Evolutionary conservation across 2,113 vertebrate species (phyloP).

Genomic region (Heterocephalus glaber): DNA sequence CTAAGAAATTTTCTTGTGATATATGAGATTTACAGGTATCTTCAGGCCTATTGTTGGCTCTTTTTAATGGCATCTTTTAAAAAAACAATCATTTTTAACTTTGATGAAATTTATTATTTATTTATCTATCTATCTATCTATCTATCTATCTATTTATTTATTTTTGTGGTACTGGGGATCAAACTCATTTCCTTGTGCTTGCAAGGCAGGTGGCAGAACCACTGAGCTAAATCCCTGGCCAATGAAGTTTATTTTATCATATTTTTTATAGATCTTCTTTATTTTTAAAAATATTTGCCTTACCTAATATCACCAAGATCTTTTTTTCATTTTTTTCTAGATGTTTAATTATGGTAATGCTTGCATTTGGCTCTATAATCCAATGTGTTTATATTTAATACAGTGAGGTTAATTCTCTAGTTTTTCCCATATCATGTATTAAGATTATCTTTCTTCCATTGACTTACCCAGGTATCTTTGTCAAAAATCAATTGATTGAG

Average conservation of each 20-base stretch:
- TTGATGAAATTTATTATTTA: background rate
- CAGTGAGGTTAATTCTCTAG: background rate
- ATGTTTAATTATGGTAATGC: background rate
- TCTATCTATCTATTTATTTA: too few species aligned
- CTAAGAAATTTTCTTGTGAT: background rate
- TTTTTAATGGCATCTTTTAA: background rate
- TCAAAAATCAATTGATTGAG: background rate
- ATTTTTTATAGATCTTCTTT: background rate
- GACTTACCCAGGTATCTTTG: background rate
- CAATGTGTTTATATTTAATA: background rate
- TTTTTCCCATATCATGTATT: background rate
- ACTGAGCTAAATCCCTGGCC: too few species aligned
- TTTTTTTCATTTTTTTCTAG: background rate
- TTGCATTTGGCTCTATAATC: background rate
- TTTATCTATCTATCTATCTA: too few species aligned
- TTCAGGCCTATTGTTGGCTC: background rate
- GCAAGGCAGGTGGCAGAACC: too few species aligned
- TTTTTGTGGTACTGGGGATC: too few species aligned
- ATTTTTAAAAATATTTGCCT: background rate
- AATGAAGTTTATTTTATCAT: background rate
- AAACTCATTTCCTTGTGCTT: too few species aligned
- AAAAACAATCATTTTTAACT: background rate
- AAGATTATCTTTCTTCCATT: background rate
- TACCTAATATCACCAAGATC: background rate
- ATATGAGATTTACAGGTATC: background rate